Percentiles rank a stretch among this genome's conserved stretches.
Evolutionary conservation across 2,888 invertebrate species (phyloP).

Genomic region (Tetranychus piercei): DNA sequence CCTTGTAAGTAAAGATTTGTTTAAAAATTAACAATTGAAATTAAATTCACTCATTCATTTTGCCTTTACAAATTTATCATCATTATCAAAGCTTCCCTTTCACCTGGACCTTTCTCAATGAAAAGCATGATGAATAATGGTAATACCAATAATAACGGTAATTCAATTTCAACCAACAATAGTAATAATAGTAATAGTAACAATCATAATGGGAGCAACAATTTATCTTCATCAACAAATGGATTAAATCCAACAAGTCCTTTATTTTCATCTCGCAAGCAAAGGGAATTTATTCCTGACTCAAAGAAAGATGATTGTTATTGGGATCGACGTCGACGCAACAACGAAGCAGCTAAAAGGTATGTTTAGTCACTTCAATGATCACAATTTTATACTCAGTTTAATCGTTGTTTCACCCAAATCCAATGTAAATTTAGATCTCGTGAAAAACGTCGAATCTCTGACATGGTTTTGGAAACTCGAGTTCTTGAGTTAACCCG

Average conservation of each 20-base stretch:
- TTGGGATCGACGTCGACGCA: slow-evolving; percentile 84
- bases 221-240: background rate
- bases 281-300: slow-evolving; percentile 87
- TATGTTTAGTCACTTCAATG: background rate
- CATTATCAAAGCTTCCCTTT: background rate
- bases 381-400: background rate
- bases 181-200: background rate
- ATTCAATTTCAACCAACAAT: background rate
- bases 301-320: slow-evolving; percentile 90
- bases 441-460: slow-evolving; percentile 83
- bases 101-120: slow-evolving; percentile 7
- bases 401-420: background rate
- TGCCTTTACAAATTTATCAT: too few relatives aligned
- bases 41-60: too few relatives aligned
- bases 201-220: background rate
- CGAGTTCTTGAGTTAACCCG: slow-evolving; percentile 80
- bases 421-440: slow-evolving; percentile 38
- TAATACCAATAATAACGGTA: background rate
- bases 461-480: slow-evolving; percentile 88
- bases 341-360: slow-evolving; percentile 90
- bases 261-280: slow-evolving; percentile 45
- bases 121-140: slow-evolving; percentile 4
- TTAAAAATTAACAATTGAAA: background rate
- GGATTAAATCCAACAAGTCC: background rate
- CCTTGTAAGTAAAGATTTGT: background rate